phyloP scores from a whole-genome alignment of 2,888 invertebrate species.

The Cantharis nigra region DNA sequence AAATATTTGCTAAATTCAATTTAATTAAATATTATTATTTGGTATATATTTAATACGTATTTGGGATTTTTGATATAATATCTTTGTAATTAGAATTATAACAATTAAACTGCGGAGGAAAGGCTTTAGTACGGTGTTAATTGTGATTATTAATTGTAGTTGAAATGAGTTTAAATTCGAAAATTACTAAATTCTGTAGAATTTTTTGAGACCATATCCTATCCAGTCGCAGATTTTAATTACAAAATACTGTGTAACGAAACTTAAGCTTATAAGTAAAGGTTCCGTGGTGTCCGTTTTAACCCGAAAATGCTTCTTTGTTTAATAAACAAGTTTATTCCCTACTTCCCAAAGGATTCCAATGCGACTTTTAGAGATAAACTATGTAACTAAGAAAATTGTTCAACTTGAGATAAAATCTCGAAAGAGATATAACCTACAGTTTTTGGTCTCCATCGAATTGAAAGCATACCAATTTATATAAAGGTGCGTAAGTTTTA shows the following conservation, averaged over 20 bases:
- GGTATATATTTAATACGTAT: no score
- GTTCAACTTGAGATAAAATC: background rate
- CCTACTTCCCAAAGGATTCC: conserved; percentile 12
- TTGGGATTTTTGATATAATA: no score
- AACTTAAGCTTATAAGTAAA: conserved; percentile 6
- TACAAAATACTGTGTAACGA: conserved; percentile 2
- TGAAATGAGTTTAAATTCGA: background rate
- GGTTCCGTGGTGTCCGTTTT: conserved; percentile 8
- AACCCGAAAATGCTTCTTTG: conserved; percentile 11
- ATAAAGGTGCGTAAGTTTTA: background rate
- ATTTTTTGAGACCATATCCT: background rate
- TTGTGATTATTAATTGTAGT: background rate
- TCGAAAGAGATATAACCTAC: background rate
- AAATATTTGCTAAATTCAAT: background rate
- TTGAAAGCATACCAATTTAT: background rate
- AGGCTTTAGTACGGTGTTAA: background rate
- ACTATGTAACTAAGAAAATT: conserved; percentile 14
- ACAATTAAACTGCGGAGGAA: background rate
- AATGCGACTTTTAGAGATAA: conserved; percentile 8
- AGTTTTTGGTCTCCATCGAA: background rate
- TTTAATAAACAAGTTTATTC: conserved; percentile 8
- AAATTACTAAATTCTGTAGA: background rate
- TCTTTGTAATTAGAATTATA: background rate
- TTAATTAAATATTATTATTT: no score
- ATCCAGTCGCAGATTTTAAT: conserved; percentile 7